Percentiles rank a stretch among this genome's conserved stretches.
These are phyloP conservation scores for Dorcus hopei DNA, from an alignment of 2,888 invertebrate genomes.

Conservation along the genomic window DNA sequence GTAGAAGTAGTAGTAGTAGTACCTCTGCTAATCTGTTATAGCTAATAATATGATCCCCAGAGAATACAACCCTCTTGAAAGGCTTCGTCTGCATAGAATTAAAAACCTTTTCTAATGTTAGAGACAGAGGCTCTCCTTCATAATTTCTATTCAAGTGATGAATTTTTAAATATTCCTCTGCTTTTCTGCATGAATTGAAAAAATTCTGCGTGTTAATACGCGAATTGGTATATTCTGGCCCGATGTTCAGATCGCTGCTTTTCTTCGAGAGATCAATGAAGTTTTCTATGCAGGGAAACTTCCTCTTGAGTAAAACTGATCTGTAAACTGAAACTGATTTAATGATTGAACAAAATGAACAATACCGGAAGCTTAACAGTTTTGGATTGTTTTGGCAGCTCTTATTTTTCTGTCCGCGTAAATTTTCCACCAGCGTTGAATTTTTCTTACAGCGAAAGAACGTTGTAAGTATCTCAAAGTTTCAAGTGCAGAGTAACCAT, in stretches of 20 bases:
- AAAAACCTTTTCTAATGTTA: slow-evolving; percentile 22
- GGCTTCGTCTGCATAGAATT: slow-evolving; percentile 21
- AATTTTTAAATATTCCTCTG: slow-evolving; percentile 19
- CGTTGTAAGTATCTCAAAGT: slow-evolving; percentile 13
- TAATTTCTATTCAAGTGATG: slow-evolving; percentile 19
- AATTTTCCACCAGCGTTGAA: slow-evolving; percentile 20
- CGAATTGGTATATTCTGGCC: background rate
- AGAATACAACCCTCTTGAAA: slow-evolving; percentile 32
- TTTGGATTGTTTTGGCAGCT: slow-evolving; percentile 22
- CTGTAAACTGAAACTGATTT: slow-evolving; percentile 10
- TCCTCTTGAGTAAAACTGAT: slow-evolving; percentile 4
- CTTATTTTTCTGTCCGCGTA: slow-evolving; percentile 8
- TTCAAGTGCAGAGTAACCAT: slow-evolving; percentile 15
- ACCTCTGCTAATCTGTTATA: slow-evolving; percentile 36
- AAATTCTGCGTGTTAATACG: slow-evolving; percentile 3
- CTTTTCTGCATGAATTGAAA: slow-evolving; percentile 16
- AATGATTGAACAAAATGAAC: background rate
- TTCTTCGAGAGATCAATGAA: slow-evolving; percentile 23
- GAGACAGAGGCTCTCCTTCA: slow-evolving; percentile 27
- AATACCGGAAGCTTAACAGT: slow-evolving; percentile 9
- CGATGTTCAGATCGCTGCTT: slow-evolving; percentile 13
- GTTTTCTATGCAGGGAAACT: slow-evolving; percentile 14
- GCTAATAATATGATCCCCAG: slow-evolving; percentile 38
- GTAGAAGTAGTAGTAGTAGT: slow-evolving; percentile 2
- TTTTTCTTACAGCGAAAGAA: slow-evolving; percentile 18